Evolutionary conservation across 2,888 invertebrate genomes (phyloP).

Genomic region (Zonitis immaculata): DNA sequence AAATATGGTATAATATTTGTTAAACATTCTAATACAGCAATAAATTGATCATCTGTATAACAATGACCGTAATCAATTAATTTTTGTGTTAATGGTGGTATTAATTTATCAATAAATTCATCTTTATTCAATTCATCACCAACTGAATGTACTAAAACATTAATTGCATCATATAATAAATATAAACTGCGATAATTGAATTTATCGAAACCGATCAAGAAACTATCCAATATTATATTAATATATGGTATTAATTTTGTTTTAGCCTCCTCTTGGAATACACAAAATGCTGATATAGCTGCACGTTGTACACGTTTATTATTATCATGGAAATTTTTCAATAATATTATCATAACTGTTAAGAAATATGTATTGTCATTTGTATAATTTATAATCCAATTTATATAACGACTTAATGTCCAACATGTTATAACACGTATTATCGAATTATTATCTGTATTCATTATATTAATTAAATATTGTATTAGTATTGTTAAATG

Average conservation of each 20-base stretch:
- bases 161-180: slow-evolving; percentile 72
- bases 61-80: slow-evolving; percentile 68
- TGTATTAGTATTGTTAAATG: slow-evolving; percentile 67
- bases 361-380: slow-evolving; percentile 66
- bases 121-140: slow-evolving; percentile 65
- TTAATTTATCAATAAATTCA: slow-evolving; percentile 62
- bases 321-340: slow-evolving; percentile 65
- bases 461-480: slow-evolving; percentile 61
- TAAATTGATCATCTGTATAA: slow-evolving; percentile 64
- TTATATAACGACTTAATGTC: slow-evolving; percentile 70
- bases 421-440: slow-evolving; percentile 74
- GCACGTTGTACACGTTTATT: slow-evolving; percentile 76
- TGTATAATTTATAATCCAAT: slow-evolving; percentile 59
- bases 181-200: slow-evolving; percentile 66
- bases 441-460: slow-evolving; percentile 60
- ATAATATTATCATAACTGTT: slow-evolving; percentile 64
- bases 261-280: slow-evolving; percentile 72
- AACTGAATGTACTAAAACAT: slow-evolving; percentile 69
- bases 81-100: slow-evolving; percentile 70
- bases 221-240: slow-evolving; percentile 63
- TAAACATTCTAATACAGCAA: slow-evolving; percentile 69
- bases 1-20: slow-evolving; percentile 72
- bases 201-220: slow-evolving; percentile 68
- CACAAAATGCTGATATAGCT: slow-evolving; percentile 74
- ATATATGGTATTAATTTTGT: slow-evolving; percentile 68